A percentile compares a stretch with the other conserved stretches of the same genome.
Evolutionary conservation across 2,797 vertebrate species (phyloP).

Genomic region (Lagorchestes hirsutus): DNA sequence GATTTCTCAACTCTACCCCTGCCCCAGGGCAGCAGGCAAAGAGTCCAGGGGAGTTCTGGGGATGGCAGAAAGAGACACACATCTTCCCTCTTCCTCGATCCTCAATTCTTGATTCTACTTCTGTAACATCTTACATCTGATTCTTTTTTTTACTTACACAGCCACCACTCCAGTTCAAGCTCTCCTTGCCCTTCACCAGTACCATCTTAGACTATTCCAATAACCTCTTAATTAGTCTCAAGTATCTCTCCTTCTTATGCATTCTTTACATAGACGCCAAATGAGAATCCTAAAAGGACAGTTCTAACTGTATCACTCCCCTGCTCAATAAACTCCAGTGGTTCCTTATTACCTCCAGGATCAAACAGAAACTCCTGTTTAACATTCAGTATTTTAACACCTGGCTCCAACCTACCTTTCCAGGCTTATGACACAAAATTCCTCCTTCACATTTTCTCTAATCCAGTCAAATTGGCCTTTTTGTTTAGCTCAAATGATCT

Average conservation of each 20-base stretch:
- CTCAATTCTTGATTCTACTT: not conserved
- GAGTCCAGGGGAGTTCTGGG: not conserved
- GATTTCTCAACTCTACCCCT: not conserved
- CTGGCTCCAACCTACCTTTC: not conserved
- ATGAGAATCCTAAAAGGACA: not conserved
- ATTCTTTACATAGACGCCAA: not conserved
- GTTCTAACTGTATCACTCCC: not conserved
- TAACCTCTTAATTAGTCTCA: not conserved
- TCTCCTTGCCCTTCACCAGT: not conserved
- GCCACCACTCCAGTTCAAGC: not conserved
- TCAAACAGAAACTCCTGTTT: not conserved
- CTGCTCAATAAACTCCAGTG: not conserved
- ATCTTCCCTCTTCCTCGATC: not conserved
- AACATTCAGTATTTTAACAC: not conserved
- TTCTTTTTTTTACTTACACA: not conserved
- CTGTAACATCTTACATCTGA: not conserved
- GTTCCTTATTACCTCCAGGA: not conserved
- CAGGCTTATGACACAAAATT: not conserved
- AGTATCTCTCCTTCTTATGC: not conserved
- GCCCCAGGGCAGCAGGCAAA: not conserved
- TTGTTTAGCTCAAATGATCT: not conserved
- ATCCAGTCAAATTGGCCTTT: not conserved
- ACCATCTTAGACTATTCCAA: not conserved
- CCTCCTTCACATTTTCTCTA: not conserved
- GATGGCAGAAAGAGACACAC: not conserved